A percentile compares a stretch with the other conserved stretches of the same genome.
Evolutionary conservation across 2,113 vertebrate species (phyloP).

Genomic region (Ginglymostoma cirratum): DNA sequence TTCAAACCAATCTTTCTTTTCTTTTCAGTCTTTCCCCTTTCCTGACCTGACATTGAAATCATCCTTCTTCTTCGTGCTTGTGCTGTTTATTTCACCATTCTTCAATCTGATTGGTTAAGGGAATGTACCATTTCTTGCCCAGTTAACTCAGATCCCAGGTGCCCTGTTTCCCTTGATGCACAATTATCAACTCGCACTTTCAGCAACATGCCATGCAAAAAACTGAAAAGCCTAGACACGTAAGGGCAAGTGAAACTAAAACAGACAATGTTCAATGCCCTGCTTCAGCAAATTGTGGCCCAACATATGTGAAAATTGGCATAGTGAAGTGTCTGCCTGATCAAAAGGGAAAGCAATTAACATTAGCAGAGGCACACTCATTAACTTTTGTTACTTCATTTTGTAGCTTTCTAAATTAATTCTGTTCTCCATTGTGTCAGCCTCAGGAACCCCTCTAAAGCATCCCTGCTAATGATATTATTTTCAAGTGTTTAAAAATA

Average conservation of each 20-base stretch:
- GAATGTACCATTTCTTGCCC: background rate
- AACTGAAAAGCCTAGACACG: background rate
- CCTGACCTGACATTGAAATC: background rate
- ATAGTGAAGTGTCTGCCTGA: background rate
- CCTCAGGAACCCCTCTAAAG: background rate
- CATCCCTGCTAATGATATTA: background rate
- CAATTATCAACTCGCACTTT: background rate
- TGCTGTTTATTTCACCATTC: too few species aligned
- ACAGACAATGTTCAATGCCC: background rate
- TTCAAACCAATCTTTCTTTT: background rate
- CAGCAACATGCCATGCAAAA: background rate
- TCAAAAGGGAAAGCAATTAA: background rate
- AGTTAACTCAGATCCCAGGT: background rate
- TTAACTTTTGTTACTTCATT: background rate
- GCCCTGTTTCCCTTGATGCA: background rate
- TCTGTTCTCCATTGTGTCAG: background rate
- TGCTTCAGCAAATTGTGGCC: background rate
- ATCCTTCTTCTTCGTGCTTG: background rate
- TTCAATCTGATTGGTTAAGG: background rate
- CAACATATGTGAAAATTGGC: background rate
- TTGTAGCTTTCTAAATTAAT: background rate
- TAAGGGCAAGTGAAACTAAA: background rate
- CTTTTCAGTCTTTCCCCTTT: background rate
- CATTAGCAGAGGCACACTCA: background rate
- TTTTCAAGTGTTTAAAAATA: background rate